phyloP scores from a whole-genome alignment of 1,140 invertebrate genomes.

The Drosophila tsacasi region DNA sequence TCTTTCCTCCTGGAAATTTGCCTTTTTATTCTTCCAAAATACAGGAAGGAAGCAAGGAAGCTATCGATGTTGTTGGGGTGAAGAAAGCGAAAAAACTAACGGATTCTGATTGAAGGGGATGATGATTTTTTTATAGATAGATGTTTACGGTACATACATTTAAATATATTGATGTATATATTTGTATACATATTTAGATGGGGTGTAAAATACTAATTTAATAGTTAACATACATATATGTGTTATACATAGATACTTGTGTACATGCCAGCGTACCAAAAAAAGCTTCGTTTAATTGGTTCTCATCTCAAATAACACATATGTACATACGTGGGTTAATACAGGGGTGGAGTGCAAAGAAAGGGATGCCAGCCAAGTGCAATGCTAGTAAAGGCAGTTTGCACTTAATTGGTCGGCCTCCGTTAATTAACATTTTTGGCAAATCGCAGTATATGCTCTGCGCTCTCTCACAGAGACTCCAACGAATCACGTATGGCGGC shows the following conservation, averaged over 20 bases:
- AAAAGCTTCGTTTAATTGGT: constrained; percentile 8
- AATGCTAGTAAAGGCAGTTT: background rate
- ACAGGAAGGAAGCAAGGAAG: constrained; percentile 8
- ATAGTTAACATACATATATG: too few species aligned
- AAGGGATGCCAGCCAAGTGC: background rate
- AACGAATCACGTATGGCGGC: constrained; percentile 65
- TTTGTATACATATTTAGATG: background rate
- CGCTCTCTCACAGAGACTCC: constrained; percentile 11
- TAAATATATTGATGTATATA: background rate
- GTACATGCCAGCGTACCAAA: background rate
- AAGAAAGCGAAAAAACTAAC: constrained; percentile 7
- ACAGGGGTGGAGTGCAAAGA: background rate
- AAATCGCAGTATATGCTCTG: constrained; percentile 2
- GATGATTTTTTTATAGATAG: constrained; percentile 6
- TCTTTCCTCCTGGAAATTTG: constrained; percentile 5
- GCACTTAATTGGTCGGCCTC: constrained; percentile 51
- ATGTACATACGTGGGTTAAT: background rate
- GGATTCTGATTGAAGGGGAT: constrained; percentile 11
- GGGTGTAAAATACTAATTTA: too few species aligned
- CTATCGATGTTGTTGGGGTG: constrained; percentile 9
- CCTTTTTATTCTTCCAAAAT: constrained; percentile 12
- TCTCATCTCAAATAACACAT: background rate
- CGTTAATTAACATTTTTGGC: constrained; percentile 57
- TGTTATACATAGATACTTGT: background rate
- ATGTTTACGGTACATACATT: background rate